These are phyloP conservation scores for Cebidichthys violaceus DNA, from an alignment of 2,113 vertebrate genomes.

Conservation along the genomic window DNA sequence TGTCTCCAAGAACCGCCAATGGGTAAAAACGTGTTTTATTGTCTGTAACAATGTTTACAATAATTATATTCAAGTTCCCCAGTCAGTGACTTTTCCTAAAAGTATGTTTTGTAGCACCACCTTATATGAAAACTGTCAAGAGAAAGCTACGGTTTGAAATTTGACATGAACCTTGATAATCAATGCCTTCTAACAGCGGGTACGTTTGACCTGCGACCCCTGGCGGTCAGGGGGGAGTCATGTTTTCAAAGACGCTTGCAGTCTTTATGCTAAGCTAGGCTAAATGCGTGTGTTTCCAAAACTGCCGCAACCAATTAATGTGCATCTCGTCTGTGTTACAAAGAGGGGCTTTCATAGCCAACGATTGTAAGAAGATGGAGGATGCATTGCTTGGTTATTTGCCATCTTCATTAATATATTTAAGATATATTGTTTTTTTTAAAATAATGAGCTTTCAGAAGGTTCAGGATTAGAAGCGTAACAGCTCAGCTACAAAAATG, in stretches of 20 bases:
- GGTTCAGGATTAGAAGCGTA: conserved; percentile 31
- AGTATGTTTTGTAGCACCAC: too few relatives aligned
- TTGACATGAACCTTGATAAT: too few relatives aligned
- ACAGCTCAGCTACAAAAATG: conserved; percentile 31
- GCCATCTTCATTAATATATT: conserved; percentile 31
- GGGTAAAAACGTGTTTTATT: too few relatives aligned
- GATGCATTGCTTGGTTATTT: conserved; percentile 2
- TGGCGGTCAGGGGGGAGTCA: background rate
- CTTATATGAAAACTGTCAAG: too few relatives aligned
- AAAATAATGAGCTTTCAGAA: conserved; percentile 24
- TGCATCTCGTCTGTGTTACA: background rate
- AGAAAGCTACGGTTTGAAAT: too few relatives aligned
- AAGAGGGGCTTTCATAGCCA: background rate
- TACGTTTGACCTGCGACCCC: too few relatives aligned
- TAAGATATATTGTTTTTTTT: background rate
- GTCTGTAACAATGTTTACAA: too few relatives aligned
- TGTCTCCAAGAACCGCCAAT: too few relatives aligned
- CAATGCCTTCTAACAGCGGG: too few relatives aligned
- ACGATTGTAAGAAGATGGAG: background rate
- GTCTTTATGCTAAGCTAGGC: background rate
- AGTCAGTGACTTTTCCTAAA: too few relatives aligned
- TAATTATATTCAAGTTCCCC: too few relatives aligned
- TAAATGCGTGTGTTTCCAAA: background rate
- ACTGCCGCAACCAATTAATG: background rate
- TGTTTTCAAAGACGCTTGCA: background rate